A percentile compares a stretch with the other conserved stretches of the same genome.
These are phyloP conservation scores for Bimastos eiseni DNA, from an alignment of 2,888 invertebrate genomes.

Conservation along the genomic window DNA sequence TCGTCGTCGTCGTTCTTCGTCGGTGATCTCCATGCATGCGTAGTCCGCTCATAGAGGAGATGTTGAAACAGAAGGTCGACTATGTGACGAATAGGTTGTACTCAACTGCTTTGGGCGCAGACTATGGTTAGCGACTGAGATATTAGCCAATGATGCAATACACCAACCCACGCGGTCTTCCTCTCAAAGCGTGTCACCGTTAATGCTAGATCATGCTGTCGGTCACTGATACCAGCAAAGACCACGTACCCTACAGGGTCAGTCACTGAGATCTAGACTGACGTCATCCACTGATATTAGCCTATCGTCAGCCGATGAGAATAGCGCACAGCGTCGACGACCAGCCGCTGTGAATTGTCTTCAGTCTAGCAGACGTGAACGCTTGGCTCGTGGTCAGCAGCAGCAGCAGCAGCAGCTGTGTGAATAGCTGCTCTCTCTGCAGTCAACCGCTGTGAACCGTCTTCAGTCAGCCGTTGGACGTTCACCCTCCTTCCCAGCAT, in stretches of 20 bases:
- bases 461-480: background rate
- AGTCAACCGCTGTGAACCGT: background rate
- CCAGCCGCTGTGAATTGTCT: background rate
- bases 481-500: background rate
- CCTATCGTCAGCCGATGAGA: background rate
- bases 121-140: background rate
- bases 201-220: background rate
- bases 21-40: background rate
- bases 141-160: background rate
- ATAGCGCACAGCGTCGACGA: background rate
- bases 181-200: background rate
- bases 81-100: background rate
- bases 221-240: background rate
- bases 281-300: background rate
- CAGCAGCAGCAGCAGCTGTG: no score
- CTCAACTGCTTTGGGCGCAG: no score
- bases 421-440: no score
- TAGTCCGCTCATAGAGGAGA: background rate
- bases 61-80: background rate
- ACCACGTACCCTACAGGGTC: background rate
- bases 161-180: background rate
- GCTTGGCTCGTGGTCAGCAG: background rate
- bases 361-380: background rate
- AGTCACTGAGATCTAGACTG: no score
- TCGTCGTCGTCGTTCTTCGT: background rate